These are phyloP conservation scores for Hippocampus barbouri DNA, from an alignment of 2,113 vertebrate species.

Conservation along the genomic window DNA sequence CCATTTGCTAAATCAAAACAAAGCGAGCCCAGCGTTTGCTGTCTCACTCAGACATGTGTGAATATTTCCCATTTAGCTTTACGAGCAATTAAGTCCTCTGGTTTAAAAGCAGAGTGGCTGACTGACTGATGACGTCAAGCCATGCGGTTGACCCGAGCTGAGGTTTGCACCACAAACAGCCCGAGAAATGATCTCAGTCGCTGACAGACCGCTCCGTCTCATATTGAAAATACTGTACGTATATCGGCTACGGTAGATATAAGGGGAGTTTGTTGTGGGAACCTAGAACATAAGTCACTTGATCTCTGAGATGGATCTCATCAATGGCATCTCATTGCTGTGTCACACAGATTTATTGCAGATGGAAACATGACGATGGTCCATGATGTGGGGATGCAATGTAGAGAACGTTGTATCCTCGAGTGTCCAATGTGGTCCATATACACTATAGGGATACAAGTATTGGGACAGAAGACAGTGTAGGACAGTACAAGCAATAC, in stretches of 20 bases:
- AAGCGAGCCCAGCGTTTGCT: not conserved
- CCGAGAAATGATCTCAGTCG: not conserved
- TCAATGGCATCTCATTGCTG: not conserved
- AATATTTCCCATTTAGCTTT: not conserved
- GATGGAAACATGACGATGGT: not conserved
- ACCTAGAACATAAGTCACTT: not conserved
- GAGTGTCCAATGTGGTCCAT: too few species aligned
- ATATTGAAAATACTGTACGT: not conserved
- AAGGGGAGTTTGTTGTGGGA: not conserved
- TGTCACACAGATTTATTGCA: not conserved
- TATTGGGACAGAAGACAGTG: too few species aligned
- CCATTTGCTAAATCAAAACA: not conserved
- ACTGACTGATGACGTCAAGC: not conserved
- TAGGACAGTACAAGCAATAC: too few species aligned
- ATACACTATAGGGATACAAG: too few species aligned
- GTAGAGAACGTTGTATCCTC: too few species aligned
- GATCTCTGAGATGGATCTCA: not conserved
- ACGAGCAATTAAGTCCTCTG: not conserved
- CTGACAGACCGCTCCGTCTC: not conserved
- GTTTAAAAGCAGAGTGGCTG: not conserved
- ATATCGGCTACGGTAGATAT: not conserved
- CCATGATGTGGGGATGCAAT: too few species aligned
- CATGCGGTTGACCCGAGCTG: not conserved
- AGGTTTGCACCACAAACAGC: not conserved
- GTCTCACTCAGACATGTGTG: not conserved